A percentile compares a stretch with the other conserved stretches of the same genome.
These are phyloP conservation scores for Tinamus guttatus DNA, from an alignment of 2,113 vertebrate species.

Conservation along the genomic window DNA sequence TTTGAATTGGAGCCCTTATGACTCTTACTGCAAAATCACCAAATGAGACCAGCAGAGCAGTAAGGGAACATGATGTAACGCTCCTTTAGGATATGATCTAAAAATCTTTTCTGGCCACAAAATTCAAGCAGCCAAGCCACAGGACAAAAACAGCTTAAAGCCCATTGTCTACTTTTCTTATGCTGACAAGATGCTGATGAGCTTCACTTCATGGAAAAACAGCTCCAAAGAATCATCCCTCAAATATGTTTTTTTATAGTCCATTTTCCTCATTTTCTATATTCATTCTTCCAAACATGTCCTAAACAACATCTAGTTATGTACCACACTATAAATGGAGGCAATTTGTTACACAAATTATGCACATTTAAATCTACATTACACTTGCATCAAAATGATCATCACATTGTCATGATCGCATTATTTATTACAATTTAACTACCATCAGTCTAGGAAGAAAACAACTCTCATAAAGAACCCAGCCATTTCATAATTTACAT, in stretches of 20 bases:
- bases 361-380: conserved; percentile 3
- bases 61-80: conserved; percentile 68
- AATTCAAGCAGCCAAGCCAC: conserved; percentile 58
- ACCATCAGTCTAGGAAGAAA: conserved; percentile 37
- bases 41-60: conserved; percentile 45
- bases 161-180: conserved; percentile 67
- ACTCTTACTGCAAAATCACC: conserved; percentile 52
- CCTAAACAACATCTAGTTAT: conserved; percentile 32
- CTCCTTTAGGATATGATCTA: conserved; percentile 61
- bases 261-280: conserved; percentile 5
- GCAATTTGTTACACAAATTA: conserved; percentile 46
- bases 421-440: conserved; percentile 44
- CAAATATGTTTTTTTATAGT: conserved; percentile 43
- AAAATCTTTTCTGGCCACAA: conserved; percentile 53
- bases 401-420: neutral
- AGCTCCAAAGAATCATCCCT: conserved; percentile 36
- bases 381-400: conserved; percentile 57
- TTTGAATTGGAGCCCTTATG: neutral
- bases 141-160: conserved; percentile 64
- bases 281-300: neutral
- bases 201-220: conserved; percentile 47
- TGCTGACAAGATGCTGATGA: conserved; percentile 51
- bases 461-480: neutral
- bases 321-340: conserved; percentile 44
- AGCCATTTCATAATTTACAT: neutral